Conservation (phyloP, 2,113 vertebrate genomes). For the Callocephalon fimbriatum region DNA sequence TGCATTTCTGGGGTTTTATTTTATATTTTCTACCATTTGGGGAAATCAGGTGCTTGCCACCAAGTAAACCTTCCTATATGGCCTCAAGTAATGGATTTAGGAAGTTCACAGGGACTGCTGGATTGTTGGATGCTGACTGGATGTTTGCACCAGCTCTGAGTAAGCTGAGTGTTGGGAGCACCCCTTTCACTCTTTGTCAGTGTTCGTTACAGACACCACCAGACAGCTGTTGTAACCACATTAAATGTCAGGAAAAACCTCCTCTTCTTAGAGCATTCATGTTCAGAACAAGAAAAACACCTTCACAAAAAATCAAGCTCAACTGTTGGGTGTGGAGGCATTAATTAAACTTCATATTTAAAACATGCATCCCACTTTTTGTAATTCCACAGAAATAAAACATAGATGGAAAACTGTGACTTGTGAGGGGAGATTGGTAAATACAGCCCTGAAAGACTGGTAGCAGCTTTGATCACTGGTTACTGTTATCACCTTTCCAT, state of each 20-base stretch:
- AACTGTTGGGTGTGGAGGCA: fast-evolving
- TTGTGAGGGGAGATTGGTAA: background rate
- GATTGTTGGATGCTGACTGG: background rate
- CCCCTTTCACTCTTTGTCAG: fast-evolving
- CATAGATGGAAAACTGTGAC: background rate
- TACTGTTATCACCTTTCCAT: background rate
- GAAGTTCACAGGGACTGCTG: background rate
- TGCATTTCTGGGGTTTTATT: background rate
- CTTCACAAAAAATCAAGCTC: background rate
- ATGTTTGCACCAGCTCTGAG: background rate
- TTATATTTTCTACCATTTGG: background rate
- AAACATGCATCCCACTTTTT: fast-evolving
- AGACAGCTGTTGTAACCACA: too few species aligned
- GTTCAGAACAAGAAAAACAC: background rate
- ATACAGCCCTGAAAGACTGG: background rate
- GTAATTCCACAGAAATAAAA: background rate
- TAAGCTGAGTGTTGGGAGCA: background rate
- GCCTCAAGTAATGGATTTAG: background rate
- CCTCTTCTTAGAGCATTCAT: background rate
- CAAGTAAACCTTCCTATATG: background rate
- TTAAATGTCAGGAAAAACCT: fast-evolving
- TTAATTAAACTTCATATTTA: background rate
- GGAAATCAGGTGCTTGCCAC: background rate
- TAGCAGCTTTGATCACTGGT: background rate
- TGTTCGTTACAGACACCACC: fast-evolving